A percentile compares a stretch with the other conserved stretches of the same genome.
Evolutionary conservation across 2,888 invertebrate genomes (phyloP).

Genomic region (Linnaemya tessellans): DNA sequence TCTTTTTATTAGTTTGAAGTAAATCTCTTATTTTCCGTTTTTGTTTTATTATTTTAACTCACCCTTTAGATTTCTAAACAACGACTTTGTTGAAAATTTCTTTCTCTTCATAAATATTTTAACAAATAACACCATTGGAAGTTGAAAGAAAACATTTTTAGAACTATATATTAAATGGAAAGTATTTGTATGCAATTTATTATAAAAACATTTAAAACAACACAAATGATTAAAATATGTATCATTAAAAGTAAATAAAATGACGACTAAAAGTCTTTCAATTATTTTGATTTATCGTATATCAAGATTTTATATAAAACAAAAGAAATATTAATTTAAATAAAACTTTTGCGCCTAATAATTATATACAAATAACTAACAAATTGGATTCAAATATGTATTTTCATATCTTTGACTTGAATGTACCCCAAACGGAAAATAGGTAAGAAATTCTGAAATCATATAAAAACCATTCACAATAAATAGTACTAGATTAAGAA

Average conservation of each 20-base stretch:
- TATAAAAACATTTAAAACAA: slow-evolving; percentile 52
- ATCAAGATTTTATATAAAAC: slow-evolving; percentile 60
- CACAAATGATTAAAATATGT: slow-evolving; percentile 48
- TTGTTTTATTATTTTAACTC: background rate
- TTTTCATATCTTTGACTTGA: background rate
- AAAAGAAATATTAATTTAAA: slow-evolving; percentile 38
- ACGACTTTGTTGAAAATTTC: slow-evolving; percentile 48
- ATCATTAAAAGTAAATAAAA: slow-evolving; percentile 14
- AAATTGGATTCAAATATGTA: background rate
- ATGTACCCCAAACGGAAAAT: no score
- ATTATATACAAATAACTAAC: slow-evolving; percentile 60
- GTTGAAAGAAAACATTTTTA: slow-evolving; percentile 29
- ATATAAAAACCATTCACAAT: no score
- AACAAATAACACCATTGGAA: slow-evolving; percentile 17
- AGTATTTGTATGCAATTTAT: slow-evolving; percentile 60
- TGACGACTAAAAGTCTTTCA: slow-evolving; percentile 21
- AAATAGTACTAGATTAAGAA: no score
- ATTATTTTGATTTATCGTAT: slow-evolving; percentile 65
- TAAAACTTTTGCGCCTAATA: slow-evolving; percentile 66
- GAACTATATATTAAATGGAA: slow-evolving; percentile 29
- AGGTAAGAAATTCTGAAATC: no score
- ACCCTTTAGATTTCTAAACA: slow-evolving; percentile 46
- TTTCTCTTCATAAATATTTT: slow-evolving; percentile 15
- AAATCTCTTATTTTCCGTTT: background rate
- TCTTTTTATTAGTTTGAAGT: slow-evolving; percentile 11